Base-by-base conservation (phyloP, 2,113 vertebrate genomes). In the Cygnus atratus region DNA sequence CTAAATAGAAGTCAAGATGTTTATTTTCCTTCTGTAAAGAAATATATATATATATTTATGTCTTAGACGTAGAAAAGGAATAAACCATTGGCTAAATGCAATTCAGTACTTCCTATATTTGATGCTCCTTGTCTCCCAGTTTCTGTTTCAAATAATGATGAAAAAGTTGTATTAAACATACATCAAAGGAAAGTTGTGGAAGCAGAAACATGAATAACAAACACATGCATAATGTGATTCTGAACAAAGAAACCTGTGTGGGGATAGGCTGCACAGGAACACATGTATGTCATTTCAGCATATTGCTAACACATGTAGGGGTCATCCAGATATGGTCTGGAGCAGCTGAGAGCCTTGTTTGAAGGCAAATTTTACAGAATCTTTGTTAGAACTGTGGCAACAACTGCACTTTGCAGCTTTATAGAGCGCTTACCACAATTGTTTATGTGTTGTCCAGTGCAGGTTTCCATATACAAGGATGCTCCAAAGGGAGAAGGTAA, bases 111-210 rank as follows among this genome's bases (percentile, higher is more conserved):
- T 70, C 59, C n/a, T 90, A 4, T 63, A 59, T 76, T 85, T 71
- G 75, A 66, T 71, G 59, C 22, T 92, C 37, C 50, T 73, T 62
- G 50, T 87, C 72, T 59, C 52, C 50, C 33, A 37, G 72, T 84
- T 93, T 96, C 93, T 93, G 87, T 94, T 95, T 93, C 83, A 90
- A 93, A 90, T 86, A 83, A 88, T 13, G 71, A 77, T 3, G 5
- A n/a, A 46, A 67, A 75, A 39, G 5, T 65, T 89, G 21, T 67
- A 84, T 88, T 90, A 96, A 90, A 84, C 87, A 87, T 94, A 74
- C 92, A 96, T 94, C 84, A 95, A 95, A 96, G 78, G 63, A 63
- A 95, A 91, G 75, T 22, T 83, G 46, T 48, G 55, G 72, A 83
- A 88, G 90, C 41, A 95, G 82, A 90, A 96, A 74, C 46, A 67